Conservation (phyloP, 2,888 invertebrate genomes). For the Cephus runcator region DNA sequence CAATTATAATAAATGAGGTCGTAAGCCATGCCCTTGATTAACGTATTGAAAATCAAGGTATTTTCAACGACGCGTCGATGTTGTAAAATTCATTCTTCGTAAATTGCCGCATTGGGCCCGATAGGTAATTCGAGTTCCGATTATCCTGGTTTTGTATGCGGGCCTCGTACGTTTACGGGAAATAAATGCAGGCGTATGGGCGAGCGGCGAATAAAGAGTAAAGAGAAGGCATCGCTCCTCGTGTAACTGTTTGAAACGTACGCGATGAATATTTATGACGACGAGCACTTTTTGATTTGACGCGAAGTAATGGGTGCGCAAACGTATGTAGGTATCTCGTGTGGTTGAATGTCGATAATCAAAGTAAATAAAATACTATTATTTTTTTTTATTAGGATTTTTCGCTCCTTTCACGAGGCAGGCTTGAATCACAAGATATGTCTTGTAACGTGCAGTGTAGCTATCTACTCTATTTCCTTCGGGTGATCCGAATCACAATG, state of each 20-base stretch:
- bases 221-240: background rate
- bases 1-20: background rate
- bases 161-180: background rate
- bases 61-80: background rate
- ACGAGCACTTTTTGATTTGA: background rate
- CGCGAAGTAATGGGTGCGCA: background rate
- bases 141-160: background rate
- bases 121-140: background rate
- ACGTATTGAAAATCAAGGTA: background rate
- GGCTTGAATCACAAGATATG: background rate
- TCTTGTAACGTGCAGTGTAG: background rate
- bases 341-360: background rate
- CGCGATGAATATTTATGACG: constrained; percentile 6
- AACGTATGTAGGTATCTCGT: background rate
- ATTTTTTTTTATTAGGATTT: background rate
- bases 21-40: background rate
- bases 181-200: background rate
- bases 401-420: background rate
- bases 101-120: background rate
- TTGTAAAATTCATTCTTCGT: background rate
- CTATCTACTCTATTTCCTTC: background rate
- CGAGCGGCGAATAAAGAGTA: background rate
- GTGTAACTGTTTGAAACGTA: background rate
- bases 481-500: constrained; percentile 27
- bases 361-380: background rate